Conservation (phyloP, 64 coral and sea anemone species). For the Exaiptasia diaphana region DNA sequence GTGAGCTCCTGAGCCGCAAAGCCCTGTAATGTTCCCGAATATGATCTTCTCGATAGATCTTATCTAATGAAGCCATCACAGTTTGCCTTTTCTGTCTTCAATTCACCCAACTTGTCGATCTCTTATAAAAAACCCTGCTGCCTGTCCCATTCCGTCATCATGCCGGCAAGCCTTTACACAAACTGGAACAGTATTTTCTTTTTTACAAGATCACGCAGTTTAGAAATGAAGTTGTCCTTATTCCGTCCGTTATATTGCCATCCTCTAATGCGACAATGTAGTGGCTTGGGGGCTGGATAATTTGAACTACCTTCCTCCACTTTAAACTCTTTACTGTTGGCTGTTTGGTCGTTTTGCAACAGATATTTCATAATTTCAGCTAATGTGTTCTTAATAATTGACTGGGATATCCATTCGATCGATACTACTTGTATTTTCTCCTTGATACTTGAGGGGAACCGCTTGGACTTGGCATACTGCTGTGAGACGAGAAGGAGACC, state of each 20-base stretch:
- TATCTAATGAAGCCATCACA: too few relatives aligned
- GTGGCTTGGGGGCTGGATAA: not conserved
- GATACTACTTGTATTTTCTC: not conserved
- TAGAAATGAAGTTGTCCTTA: not conserved
- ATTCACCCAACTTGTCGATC: not conserved
- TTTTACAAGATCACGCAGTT: not conserved
- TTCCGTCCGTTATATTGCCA: not conserved
- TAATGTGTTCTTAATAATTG: not conserved
- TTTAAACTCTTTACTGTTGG: not conserved
- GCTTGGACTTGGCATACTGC: not conserved
- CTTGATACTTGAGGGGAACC: not conserved
- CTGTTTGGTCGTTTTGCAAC: not conserved
- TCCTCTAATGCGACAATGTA: not conserved
- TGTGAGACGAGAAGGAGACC: not conserved
- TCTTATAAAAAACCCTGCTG: not conserved
- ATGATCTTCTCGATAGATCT: too few relatives aligned
- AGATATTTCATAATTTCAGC: not conserved
- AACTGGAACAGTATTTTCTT: too few relatives aligned
- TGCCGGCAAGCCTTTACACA: not conserved
- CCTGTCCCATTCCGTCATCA: not conserved
- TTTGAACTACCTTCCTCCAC: not conserved
- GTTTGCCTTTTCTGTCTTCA: not conserved
- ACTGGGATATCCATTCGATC: not conserved
- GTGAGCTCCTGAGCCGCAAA: not conserved
- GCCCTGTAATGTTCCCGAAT: not conserved